Percentiles rank a stretch among this genome's conserved stretches.
Conservation (phyloP, 2,113 vertebrate species). For the Macrotus californicus region DNA sequence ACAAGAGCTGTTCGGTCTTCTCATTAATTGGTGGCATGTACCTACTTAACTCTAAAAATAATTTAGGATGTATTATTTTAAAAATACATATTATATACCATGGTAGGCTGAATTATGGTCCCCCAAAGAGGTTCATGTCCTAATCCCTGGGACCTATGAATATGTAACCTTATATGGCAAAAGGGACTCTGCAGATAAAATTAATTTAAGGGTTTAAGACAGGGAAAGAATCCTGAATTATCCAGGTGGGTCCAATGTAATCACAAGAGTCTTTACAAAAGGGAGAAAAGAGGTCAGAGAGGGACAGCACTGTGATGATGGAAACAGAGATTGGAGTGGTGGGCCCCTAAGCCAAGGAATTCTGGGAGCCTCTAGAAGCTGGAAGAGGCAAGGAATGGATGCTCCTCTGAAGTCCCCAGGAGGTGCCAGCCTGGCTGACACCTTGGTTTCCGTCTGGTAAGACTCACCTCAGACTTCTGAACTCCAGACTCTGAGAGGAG, state of each 20-base stretch:
- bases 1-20: background rate
- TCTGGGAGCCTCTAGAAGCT: background rate
- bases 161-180: background rate
- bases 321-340: background rate
- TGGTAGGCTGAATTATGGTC: background rate
- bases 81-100: background rate
- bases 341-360: background rate
- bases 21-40: background rate
- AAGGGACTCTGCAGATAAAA: background rate
- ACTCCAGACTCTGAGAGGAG: background rate
- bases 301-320: background rate
- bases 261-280: background rate
- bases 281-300: background rate
- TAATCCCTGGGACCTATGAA: background rate
- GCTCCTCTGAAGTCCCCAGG: background rate
- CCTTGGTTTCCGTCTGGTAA: background rate
- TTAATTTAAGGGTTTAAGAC: conserved; percentile 2
- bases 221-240: background rate
- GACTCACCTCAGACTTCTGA: background rate
- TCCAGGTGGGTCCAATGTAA: background rate
- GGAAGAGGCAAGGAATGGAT: background rate
- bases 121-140: background rate
- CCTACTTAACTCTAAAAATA: background rate
- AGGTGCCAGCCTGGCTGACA: background rate
- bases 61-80: background rate